Percentiles rank a stretch among this genome's conserved stretches.
These are phyloP conservation scores for Colius striatus DNA, from an alignment of 2,113 vertebrate species.

Conservation along the genomic window DNA sequence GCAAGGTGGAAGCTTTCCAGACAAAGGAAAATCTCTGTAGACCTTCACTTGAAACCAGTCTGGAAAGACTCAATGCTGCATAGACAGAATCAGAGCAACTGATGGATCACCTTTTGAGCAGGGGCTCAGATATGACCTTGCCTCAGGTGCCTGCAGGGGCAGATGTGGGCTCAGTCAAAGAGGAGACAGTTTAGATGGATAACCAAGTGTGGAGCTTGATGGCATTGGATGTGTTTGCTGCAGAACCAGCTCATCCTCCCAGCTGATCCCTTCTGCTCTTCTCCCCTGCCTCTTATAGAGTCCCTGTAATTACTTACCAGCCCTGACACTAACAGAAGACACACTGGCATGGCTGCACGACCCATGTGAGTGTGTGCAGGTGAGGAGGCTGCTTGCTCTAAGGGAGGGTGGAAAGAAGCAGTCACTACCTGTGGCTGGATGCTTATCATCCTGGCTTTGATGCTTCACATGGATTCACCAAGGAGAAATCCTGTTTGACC, in stretches of 20 bases:
- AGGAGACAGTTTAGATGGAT: not conserved
- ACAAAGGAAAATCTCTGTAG: not conserved
- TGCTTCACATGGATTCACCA: too few relatives aligned
- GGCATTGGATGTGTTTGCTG: not conserved
- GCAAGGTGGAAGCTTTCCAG: not conserved
- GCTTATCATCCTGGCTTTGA: not conserved
- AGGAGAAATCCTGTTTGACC: too few relatives aligned
- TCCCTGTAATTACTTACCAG: not conserved
- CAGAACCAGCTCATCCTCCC: not conserved
- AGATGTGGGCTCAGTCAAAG: not conserved
- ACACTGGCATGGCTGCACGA: not conserved
- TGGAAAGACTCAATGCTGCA: not conserved
- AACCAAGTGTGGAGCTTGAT: not conserved
- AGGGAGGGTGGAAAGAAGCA: not conserved
- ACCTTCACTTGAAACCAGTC: not conserved
- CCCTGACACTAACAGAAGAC: not conserved
- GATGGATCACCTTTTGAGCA: not conserved
- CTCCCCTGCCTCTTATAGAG: not conserved
- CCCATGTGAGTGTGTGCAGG: not conserved
- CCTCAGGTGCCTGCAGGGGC: accelerated
- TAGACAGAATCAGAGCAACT: not conserved
- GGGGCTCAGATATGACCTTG: not conserved
- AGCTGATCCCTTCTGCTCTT: not conserved
- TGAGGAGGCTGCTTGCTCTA: not conserved
- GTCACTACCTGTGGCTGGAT: not conserved